Base-by-base conservation (phyloP, 2,888 invertebrate species). In the Tachina fera region DNA sequence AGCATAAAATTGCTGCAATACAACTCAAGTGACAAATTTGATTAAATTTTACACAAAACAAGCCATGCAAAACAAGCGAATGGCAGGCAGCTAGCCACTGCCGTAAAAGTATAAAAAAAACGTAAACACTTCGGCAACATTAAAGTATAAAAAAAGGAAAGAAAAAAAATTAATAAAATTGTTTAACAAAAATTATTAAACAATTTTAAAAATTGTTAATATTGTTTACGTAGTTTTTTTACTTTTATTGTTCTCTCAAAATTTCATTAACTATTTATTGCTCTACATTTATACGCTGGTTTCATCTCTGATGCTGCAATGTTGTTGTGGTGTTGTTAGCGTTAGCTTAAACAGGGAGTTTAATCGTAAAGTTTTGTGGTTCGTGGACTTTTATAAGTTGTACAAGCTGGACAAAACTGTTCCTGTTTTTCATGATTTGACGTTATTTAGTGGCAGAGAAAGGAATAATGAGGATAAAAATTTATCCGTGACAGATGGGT, bases 11-110 rank as follows among this genome's bases (percentile, higher is more conserved):
- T 76, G 63, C 43, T 72, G 71, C 76, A 67, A 81, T 74, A 67
- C 72, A 85, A 78, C 56, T 81, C 77, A 63, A 85, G 81, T 83
- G 83, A 76, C 79, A 83, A 83, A 79, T 86, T 83, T 79, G 75
- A 80, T 83, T 80, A 83, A 86, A 83, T 67, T 83, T 83, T 68
- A 58, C 71, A 72, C 75, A 83, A 83, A 76, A 83, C 79, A 67
- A 79, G 65, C 45, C 75, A 75, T 31, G 68, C 68, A 61, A 11
- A 60, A 16, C 53, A 16, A 14, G 6, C 31, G 31, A 31, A 31
- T 6, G 31, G 31, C 31, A 31, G 31, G 31, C 31, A 31, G 31
- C 31, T 4, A 31, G 31, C 31, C 61, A 51, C 43, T 60, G 49
- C 22, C 53, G 49, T 58, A 82, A 47, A 43, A 70, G 13, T 14